Evolutionary conservation across 2,113 vertebrate species (phyloP), one percentile per base, ranked within the genome.

Genomic region (Pollimyrus isidori): DNA sequence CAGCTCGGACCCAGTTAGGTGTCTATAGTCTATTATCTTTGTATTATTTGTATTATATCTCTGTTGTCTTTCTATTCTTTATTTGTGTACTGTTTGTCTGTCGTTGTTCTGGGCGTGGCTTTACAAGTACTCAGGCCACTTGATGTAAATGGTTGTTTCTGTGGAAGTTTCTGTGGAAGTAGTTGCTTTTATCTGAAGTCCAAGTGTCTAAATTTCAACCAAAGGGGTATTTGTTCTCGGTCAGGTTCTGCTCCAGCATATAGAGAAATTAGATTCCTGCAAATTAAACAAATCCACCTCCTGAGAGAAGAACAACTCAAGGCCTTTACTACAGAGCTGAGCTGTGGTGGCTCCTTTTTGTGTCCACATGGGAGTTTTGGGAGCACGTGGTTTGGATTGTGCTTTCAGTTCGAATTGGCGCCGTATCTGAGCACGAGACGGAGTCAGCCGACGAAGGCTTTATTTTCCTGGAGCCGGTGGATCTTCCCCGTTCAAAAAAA

Each of bases 401-500:
- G 82, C 21, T 84, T 84, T 84, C 15, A 48, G 45, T 48, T 46
- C 48, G 82, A 84, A 84, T 45, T 4, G 45, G 82, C 19, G 45
- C 42, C 3, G 82, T 48, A 45, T 84, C 45, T 84, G 17, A 84
- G 7, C 13, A 3, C 3, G 10, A 84, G 45, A 48, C 42, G n/a
- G 3, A 19, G 7, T 23, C 42, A 23, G 21, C 17, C 7, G 45
- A 48, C 4, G 45, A 23, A 84, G 45, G n/a, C 82, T 84, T 84
- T 46, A 80, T 80, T 48, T 84, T 10, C 82, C 42, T 23, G 4
- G 82, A 84, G 48, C 42, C 10, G 82, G 82, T n/a, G 45, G 82
- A 48, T 90, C 88, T 56, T 45, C 17, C 42, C n/a, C 1, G 76
- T 52, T 87, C 87, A 48, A 86, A 89, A 89, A 82, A 89, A 89